Percentiles rank a stretch among this genome's conserved stretches.
phyloP scores from a whole-genome alignment of 1,140 invertebrate species.

The Eufriesea mexicana region DNA sequence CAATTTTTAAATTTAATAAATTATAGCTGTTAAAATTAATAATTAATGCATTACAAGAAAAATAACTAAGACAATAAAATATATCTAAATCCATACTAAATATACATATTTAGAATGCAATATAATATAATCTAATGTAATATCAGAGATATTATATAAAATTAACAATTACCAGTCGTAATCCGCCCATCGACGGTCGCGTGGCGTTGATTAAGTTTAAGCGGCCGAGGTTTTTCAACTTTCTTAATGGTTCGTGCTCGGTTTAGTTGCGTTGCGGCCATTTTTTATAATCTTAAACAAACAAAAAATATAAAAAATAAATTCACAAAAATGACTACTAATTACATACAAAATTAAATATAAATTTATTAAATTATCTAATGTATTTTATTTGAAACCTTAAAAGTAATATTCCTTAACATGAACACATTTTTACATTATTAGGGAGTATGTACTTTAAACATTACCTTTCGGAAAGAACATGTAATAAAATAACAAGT shows the following conservation, averaged over 20 bases:
- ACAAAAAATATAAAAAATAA: background rate
- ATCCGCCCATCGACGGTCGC: conserved; percentile 80
- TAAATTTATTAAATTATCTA: background rate
- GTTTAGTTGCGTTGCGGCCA: conserved; percentile 78
- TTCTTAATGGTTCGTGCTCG: conserved; percentile 85
- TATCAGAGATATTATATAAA: background rate
- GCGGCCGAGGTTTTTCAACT: conserved; percentile 88
- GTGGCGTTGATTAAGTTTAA: conserved; percentile 83
- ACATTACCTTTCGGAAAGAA: background rate
- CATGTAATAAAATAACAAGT: background rate
- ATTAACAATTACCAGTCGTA: conserved; percentile 74
- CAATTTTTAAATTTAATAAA: conserved; percentile 13
- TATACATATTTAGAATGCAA: conserved; percentile 21
- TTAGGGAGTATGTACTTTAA: background rate
- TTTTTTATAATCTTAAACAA: conserved; percentile 64
- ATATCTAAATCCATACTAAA: conserved; percentile 11
- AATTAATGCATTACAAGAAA: background rate
- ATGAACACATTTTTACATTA: background rate
- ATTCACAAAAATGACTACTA: background rate
- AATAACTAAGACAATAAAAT: background rate
- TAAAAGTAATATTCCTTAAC: no score
- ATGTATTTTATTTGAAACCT: background rate
- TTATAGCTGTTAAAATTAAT: background rate
- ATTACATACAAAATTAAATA: background rate
- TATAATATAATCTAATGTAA: no score